Evolutionary conservation across 2,797 vertebrate species (phyloP), one percentile per base, ranked within the genome.

Genomic region (Hippopotamyrus pictus): DNA sequence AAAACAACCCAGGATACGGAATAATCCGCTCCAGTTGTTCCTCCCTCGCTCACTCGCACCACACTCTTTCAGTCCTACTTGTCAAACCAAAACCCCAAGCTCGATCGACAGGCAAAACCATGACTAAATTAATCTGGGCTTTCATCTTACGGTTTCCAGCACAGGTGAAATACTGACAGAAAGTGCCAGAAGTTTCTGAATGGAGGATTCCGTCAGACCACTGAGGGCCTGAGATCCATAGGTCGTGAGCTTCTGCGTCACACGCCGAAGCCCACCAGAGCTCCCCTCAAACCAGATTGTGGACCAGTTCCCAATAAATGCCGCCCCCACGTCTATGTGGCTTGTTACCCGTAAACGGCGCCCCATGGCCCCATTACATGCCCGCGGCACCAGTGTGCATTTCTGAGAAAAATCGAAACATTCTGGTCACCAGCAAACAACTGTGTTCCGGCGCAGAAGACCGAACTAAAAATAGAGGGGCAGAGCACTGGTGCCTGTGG

Each of bases 381-480:
- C 12, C 25, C 17, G 5, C 0, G 25, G 22, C 11, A 11, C 62
- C 0, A 33, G 6, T 8, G 57, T 22, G 57, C 29, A 14, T 33
- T 69, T 79, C 73, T 79, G 73, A 79, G 37, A 44, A 79, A 41
- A 44, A 79, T 44, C 37, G 37, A 79, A 17, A 79, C 37, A 44
- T 79, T 79, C 73, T 79, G 73, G 37, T 79, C 73, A 79, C 73
- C 73, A 79, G 73, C 17, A 44, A 79, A 44, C 73, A 79, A 79
- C 2, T 6, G 73, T 79, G 73, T 79, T 79, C 73, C 37, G 37
- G 37, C 17, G 37, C 5, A 19, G 37, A 79, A 79, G 14, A 19
- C 73, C 2, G 0, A 19, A 41, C 73, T 79, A 41, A 79, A 41
- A 79, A 79, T 44, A 84, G 82, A 50, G 4, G n/a, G 41, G 41